Conservation (phyloP, 1,140 invertebrate species). For the Palaemon carinicauda region DNA sequence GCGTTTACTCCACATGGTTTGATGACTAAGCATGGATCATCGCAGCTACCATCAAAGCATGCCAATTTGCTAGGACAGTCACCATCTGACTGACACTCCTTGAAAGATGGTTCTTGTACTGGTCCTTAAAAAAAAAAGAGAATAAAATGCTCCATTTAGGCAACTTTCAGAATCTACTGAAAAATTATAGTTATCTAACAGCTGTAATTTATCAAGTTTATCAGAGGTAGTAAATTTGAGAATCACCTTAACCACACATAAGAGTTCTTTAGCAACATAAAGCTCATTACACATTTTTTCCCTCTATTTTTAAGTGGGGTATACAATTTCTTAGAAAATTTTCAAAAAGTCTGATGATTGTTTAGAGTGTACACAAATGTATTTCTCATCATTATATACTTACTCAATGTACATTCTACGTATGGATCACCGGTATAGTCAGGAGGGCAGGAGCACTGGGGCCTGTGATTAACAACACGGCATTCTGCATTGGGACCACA, state of each 20-base stretch:
- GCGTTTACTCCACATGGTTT: conserved; percentile 66
- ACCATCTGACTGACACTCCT: conserved; percentile 77
- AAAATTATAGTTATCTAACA: not conserved
- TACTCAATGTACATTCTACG: conserved; percentile 72
- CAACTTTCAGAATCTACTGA: not conserved
- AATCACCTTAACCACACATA: too few species aligned
- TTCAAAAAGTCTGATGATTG: too few species aligned
- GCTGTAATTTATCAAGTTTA: too few species aligned
- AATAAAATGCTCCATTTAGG: not conserved
- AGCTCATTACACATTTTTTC: too few species aligned
- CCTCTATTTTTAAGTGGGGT: too few species aligned
- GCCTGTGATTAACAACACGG: conserved; percentile 76
- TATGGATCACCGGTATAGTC: conserved; percentile 83
- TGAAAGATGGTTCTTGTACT: conserved; percentile 57
- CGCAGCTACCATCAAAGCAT: conserved; percentile 80
- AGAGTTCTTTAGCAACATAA: too few species aligned
- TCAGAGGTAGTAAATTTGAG: too few species aligned
- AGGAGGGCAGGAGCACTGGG: conserved; percentile 78
- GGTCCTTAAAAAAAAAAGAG: not conserved
- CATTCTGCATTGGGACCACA: conserved; percentile 80
- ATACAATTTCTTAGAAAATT: too few species aligned
- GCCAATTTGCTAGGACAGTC: conserved; percentile 83
- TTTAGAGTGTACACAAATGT: too few species aligned
- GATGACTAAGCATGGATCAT: conserved; percentile 73
- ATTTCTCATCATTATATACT: too few species aligned